Conservation (phyloP, 1,140 invertebrate species). For the Arctopsyche grandis region DNA sequence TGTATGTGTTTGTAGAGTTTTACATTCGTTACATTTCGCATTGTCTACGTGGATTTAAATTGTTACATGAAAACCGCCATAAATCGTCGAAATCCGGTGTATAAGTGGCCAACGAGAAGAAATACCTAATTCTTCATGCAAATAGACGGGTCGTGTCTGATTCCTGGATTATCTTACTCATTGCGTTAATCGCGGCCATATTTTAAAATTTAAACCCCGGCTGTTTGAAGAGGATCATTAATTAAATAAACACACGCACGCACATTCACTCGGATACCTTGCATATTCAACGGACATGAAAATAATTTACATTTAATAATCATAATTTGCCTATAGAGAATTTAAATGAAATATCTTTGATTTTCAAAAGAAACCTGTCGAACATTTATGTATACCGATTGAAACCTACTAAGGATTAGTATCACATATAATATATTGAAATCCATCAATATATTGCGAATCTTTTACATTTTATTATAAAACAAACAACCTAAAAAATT, state of each 20-base stretch:
- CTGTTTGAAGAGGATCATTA: slow-evolving; percentile 21
- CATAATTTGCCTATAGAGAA: neutral
- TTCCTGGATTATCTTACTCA: slow-evolving; percentile 30
- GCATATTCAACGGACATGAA: neutral
- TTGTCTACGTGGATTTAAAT: neutral
- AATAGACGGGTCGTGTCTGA: slow-evolving; percentile 25
- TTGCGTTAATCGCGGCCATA: slow-evolving; percentile 22
- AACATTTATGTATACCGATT: neutral
- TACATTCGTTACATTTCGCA: neutral
- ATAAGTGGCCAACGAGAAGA: slow-evolving; percentile 21
- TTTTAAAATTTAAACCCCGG: slow-evolving; percentile 11
- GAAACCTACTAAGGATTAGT: no score
- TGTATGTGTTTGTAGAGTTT: no score
- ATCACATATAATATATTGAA: no score
- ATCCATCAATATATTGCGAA: no score
- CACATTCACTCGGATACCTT: neutral
- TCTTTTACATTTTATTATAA: no score
- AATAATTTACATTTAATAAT: neutral
- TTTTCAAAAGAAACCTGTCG: no score
- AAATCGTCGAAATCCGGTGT: slow-evolving; percentile 13
- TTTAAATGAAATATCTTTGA: no score
- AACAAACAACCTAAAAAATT: no score
- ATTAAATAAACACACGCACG: neutral
- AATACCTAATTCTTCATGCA: slow-evolving; percentile 31
- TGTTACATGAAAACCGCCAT: slow-evolving; percentile 19